Evolutionary conservation across 2,888 invertebrate species (phyloP), one percentile per base, ranked within the genome.

Genomic region (Lithophane leautieri): DNA sequence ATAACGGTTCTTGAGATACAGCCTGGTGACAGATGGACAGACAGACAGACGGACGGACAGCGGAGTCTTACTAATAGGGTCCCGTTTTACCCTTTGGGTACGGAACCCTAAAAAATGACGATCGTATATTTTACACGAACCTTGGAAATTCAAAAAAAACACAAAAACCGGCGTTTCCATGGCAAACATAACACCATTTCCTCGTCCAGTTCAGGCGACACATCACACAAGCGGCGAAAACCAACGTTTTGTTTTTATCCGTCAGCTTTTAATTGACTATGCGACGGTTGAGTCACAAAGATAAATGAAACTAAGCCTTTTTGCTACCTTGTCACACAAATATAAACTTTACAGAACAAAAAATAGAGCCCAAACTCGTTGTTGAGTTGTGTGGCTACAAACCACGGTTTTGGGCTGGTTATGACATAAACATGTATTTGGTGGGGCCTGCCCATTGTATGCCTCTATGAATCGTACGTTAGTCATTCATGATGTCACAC

Each of bases 391-490:
- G 83, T 76, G 78, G 83, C 78, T 82, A 80, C 69, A 79, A 82
- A 73, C 80, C 83, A 83, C 82, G 78, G 81, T 85, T 83, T 85
- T 79, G 52, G 81, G 61, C 88, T 92, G 92, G 82, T 79, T 78
- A 76, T 89, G 92, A 91, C 91, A 85, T 85, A 87, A 87, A 92
- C 92, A 92, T 78, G 92, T 86, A 88, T 91, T 92, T 92, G 90
- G 92, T 90, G 92, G 87, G 86, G 89, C 89, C 71, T 71, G 71
- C 76, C 83, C 77, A 89, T 90, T 86, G 87, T 89, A 71, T 73
- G 79, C 65, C 63, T 70, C 76, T 82, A 70, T 83, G 80, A 83
- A 79, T 83, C 81, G 82, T 88, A 79, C 83, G 80, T 86, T 75
- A 86, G 60, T 85, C 75, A 86, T 82, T 88, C 76, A 81, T 72